Conservation (phyloP, 2,113 vertebrate species). For the Oncorhynchus gorbuscha region DNA sequence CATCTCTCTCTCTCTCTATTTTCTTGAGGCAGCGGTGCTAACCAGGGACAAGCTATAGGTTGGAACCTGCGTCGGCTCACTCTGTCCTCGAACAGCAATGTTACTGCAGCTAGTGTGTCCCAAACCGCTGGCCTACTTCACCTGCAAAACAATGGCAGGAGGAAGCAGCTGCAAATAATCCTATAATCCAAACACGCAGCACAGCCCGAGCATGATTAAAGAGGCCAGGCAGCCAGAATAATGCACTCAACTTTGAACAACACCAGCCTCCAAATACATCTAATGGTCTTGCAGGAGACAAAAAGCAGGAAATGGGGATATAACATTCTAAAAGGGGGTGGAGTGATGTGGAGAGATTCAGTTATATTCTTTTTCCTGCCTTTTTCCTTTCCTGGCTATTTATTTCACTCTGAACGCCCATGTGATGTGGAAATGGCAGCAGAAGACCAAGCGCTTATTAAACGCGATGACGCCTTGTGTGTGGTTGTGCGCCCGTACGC, state of each 20-base stretch:
- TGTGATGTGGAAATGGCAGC: background rate
- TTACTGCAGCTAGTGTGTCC: background rate
- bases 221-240: slow-evolving; percentile 21
- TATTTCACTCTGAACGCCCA: background rate
- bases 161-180: slow-evolving; percentile 35
- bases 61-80: too few species aligned
- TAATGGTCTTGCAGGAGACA: slow-evolving; percentile 19
- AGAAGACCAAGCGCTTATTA: background rate
- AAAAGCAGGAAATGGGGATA: background rate
- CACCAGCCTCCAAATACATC: slow-evolving; percentile 19
- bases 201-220: slow-evolving; percentile 34
- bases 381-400: background rate
- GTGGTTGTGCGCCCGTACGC: background rate
- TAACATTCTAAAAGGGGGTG: background rate
- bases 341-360: background rate
- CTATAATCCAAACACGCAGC: slow-evolving; percentile 31
- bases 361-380: background rate
- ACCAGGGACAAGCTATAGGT: too few species aligned
- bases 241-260: slow-evolving; percentile 30
- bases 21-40: too few species aligned
- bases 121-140: slow-evolving; percentile 35
- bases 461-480: background rate
- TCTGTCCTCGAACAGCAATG: background rate
- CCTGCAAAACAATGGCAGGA: slow-evolving; percentile 27
- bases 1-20: background rate